Conservation (phyloP, 2,888 invertebrate species). For the Calliphora vomitoria region DNA sequence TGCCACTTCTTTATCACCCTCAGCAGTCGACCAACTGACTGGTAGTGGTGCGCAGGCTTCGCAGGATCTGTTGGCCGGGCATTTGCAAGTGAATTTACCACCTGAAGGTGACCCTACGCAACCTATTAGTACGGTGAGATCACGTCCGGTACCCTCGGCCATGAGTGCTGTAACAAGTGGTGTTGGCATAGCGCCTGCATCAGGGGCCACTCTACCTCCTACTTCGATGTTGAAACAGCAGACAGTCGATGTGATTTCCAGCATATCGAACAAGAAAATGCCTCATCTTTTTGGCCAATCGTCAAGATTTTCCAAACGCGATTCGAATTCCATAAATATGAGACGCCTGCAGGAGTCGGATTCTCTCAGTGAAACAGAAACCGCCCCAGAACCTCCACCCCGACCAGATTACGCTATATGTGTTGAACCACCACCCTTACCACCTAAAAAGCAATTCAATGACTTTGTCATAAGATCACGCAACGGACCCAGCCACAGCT, state of each 20-base stretch:
- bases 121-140: constrained; percentile 76
- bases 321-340: constrained; percentile 84
- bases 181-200: not conserved
- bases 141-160: constrained; percentile 76
- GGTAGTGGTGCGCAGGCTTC: constrained; percentile 42
- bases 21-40: constrained; percentile 10
- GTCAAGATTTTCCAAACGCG: constrained; percentile 83
- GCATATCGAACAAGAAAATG: constrained; percentile 84
- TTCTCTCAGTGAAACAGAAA: constrained; percentile 84
- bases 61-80: constrained; percentile 87
- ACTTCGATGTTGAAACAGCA: constrained; percentile 82
- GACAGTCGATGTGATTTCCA: constrained; percentile 85
- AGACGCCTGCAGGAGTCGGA: constrained; percentile 84
- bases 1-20: constrained; percentile 44
- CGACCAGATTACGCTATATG: constrained; percentile 84
- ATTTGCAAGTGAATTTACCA: constrained; percentile 89
- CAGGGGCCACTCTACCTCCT: constrained; percentile 48
- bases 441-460: constrained; percentile 89
- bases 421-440: constrained; percentile 89
- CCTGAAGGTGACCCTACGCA: constrained; percentile 85
- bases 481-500: constrained; percentile 69
- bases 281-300: constrained; percentile 84
- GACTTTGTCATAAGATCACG: constrained; percentile 86
- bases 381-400: constrained; percentile 84
- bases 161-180: constrained; percentile 40